Evolutionary conservation across 2,888 invertebrate genomes (phyloP).

Genomic region (Hirtodrosophila histrioides): DNA sequence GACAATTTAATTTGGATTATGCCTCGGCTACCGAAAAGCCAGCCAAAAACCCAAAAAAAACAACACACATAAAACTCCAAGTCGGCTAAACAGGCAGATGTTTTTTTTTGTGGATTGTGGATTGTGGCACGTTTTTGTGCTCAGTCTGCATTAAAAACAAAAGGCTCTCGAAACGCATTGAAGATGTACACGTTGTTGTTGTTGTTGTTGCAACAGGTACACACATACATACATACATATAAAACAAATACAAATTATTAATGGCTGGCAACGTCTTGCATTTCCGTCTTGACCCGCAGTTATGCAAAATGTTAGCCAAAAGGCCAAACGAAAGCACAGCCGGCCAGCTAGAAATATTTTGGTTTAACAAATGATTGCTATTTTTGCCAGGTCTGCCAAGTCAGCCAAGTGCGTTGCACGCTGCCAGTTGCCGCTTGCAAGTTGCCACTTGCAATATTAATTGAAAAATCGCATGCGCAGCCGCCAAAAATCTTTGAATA

Average conservation of each 20-base stretch:
- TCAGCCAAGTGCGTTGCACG: conserved; percentile 57
- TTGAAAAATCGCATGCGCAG: conserved; percentile 57
- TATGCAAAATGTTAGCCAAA: conserved; percentile 76
- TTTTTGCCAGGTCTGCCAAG: conserved; percentile 51
- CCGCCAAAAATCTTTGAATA: conserved; percentile 23
- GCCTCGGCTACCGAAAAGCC: conserved; percentile 65
- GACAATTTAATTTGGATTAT: conserved; percentile 80
- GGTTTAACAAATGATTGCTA: conserved; percentile 72
- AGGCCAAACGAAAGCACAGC: conserved; percentile 78
- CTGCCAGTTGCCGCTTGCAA: conserved; percentile 20
- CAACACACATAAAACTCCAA: conserved; percentile 14
- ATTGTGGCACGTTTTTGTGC: conserved; percentile 51
- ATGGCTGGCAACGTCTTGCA: conserved; percentile 70
- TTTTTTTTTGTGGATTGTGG: conserved; percentile 26
- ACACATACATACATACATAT: conserved; percentile 14
- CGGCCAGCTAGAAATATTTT: conserved; percentile 66
- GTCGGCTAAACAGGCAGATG: conserved; percentile 47
- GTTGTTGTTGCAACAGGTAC: too few species aligned
- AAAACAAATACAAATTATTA: conserved; percentile 50
- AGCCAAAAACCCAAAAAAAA: conserved; percentile 19
- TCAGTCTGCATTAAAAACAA: conserved; percentile 61
- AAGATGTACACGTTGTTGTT: conserved; percentile 47
- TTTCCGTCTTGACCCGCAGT: conserved; percentile 78
- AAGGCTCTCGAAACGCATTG: conserved; percentile 68
- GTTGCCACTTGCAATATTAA: conserved; percentile 54